Conservation (phyloP, 2,113 vertebrate genomes). For the Saguinus imperator region DNA sequence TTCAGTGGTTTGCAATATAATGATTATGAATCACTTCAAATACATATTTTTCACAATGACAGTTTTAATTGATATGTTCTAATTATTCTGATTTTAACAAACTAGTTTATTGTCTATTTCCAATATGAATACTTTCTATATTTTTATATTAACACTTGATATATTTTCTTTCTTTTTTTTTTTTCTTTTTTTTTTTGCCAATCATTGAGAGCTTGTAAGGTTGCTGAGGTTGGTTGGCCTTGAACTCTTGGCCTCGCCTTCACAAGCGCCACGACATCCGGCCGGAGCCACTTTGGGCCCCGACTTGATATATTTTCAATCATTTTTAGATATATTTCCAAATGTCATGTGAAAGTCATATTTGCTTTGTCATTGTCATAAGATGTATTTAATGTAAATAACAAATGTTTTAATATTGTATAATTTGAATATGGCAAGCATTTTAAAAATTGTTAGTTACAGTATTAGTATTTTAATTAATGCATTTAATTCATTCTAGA, state of each 20-base stretch:
- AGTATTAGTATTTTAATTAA: not conserved
- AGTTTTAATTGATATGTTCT: not conserved
- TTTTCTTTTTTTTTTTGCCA: no score
- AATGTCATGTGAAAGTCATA: not conserved
- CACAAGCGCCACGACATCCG: no score
- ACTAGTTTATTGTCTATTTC: not conserved
- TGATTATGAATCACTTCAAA: not conserved
- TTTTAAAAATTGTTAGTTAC: not conserved
- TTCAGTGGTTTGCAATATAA: not conserved
- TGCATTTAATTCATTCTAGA: not conserved
- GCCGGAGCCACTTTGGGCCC: no score
- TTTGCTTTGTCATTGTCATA: not conserved
- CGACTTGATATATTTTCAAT: not conserved
- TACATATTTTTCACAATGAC: not conserved
- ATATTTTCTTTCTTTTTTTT: no score
- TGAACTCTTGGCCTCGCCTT: no score
- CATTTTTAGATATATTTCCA: not conserved
- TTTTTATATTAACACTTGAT: not conserved
- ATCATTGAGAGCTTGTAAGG: no score
- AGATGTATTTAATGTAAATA: not conserved
- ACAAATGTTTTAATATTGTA: not conserved
- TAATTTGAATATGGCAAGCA: not conserved
- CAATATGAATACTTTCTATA: not conserved
- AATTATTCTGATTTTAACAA: not conserved
- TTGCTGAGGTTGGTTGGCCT: no score